Conservation (phyloP, 1,140 invertebrate genomes). For the Pseudobourletiella spinata region DNA sequence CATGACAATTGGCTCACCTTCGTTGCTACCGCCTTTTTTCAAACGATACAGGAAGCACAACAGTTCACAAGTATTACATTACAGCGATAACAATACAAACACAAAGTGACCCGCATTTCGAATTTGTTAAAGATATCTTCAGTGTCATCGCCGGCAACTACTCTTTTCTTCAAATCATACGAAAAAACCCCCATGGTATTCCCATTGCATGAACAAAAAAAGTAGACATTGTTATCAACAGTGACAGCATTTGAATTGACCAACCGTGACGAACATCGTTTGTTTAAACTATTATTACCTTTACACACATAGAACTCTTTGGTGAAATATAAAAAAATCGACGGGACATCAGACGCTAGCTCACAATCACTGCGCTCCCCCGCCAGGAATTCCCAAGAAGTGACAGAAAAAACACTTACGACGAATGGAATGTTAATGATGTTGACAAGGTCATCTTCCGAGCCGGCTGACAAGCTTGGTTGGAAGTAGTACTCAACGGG, state of each 20-base stretch:
- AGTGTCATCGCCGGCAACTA: not conserved
- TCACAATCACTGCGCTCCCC: no score
- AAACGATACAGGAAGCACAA: not conserved
- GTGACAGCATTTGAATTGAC: no score
- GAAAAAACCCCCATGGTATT: no score
- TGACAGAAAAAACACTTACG: slow-evolving; percentile 17
- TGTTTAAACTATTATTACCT: no score
- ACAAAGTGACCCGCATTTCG: not conserved
- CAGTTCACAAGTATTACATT: not conserved
- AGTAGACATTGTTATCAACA: no score
- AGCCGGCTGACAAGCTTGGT: slow-evolving; percentile 8
- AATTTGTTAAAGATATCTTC: not conserved
- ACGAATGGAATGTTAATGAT: slow-evolving; percentile 29
- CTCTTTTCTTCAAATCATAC: not conserved
- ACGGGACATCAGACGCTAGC: no score
- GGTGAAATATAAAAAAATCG: no score
- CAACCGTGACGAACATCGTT: no score
- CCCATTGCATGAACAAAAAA: slow-evolving; percentile 1
- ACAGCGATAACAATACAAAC: not conserved
- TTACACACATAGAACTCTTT: no score
- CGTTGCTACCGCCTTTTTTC: slow-evolving; percentile 1
- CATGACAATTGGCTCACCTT: slow-evolving; percentile 1
- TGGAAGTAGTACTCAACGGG: slow-evolving; percentile 9
- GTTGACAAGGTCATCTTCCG: slow-evolving; percentile 17
- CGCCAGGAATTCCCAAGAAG: no score